Conservation (phyloP, 2,888 invertebrate species). For the Rhagophthalmus giganteus region DNA sequence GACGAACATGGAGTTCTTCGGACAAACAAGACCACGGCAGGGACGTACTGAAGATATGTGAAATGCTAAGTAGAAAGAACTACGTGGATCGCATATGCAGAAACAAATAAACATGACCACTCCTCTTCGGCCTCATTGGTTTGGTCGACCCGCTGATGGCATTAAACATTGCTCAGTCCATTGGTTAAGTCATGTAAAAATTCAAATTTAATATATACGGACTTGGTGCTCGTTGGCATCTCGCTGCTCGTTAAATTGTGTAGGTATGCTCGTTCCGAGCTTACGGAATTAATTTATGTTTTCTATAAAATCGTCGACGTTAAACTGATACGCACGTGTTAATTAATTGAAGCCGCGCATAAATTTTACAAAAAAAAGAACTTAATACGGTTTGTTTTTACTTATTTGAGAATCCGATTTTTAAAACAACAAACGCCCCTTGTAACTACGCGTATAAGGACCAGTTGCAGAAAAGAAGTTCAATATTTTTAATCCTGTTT, state of each 20-base stretch:
- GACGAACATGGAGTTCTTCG: too few species aligned
- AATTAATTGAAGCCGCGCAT: too few species aligned
- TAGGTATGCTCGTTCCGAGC: background rate
- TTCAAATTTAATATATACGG: constrained; percentile 56
- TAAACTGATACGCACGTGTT: too few species aligned
- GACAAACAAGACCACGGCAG: constrained; percentile 40
- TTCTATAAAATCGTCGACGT: too few species aligned
- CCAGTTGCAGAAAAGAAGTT: too few species aligned
- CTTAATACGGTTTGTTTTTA: too few species aligned
- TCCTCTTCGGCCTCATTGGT: constrained; percentile 50
- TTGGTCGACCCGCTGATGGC: constrained; percentile 46
- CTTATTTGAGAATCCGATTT: too few species aligned
- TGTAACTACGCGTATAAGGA: too few species aligned
- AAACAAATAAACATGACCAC: constrained; percentile 53
- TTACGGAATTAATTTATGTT: constrained; percentile 4
- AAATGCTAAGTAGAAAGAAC: constrained; percentile 44
- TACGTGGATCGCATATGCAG: constrained; percentile 53
- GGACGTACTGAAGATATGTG: constrained; percentile 43
- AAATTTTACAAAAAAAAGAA: too few species aligned
- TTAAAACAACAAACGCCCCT: too few species aligned
- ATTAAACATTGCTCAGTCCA: constrained; percentile 53
- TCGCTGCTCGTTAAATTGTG: background rate
- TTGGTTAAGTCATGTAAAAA: constrained; percentile 57
- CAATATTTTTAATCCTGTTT: too few species aligned
- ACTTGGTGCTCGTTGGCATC: constrained; percentile 30